phyloP scores from a whole-genome alignment of 2,888 invertebrate genomes.

The Linnaemya vulpina region DNA sequence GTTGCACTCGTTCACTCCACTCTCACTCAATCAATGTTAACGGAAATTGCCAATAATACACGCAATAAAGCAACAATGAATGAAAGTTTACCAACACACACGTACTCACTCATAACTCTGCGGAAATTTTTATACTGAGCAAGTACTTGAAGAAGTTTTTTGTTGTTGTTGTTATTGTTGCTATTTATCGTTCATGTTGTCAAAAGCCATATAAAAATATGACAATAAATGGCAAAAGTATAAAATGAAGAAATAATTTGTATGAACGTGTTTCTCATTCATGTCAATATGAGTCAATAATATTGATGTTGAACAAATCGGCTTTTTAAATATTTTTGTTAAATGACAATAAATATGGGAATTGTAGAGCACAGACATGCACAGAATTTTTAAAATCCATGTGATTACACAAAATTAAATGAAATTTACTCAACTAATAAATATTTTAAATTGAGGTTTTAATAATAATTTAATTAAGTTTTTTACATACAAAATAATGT shows the following conservation, averaged over 20 bases:
- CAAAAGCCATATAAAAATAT: constrained; percentile 52
- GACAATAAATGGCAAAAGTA: constrained; percentile 38
- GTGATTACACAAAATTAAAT: not conserved
- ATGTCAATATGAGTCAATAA: constrained; percentile 62
- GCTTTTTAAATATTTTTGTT: constrained; percentile 35
- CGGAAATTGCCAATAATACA: constrained; percentile 69
- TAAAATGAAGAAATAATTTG: constrained; percentile 10
- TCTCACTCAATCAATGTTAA: constrained; percentile 60
- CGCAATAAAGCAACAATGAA: constrained; percentile 62
- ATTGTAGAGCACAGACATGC: not conserved
- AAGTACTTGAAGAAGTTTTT: constrained; percentile 6
- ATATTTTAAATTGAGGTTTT: too few species aligned
- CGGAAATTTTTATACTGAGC: constrained; percentile 21
- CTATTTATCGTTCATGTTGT: constrained; percentile 14
- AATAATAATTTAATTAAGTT: too few species aligned
- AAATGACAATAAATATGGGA: constrained; percentile 44
- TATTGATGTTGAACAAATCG: constrained; percentile 55
- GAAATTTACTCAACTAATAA: not conserved
- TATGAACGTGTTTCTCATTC: constrained; percentile 25
- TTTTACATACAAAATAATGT: too few species aligned
- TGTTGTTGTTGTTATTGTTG: not conserved
- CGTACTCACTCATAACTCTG: not conserved
- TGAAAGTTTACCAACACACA: constrained; percentile 7
- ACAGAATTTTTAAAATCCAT: not conserved
- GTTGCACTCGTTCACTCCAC: constrained; percentile 5